Evolutionary conservation across 2,797 vertebrate species (phyloP), one percentile per base, ranked within the genome.

Genomic region (Sebastes jordani): DNA sequence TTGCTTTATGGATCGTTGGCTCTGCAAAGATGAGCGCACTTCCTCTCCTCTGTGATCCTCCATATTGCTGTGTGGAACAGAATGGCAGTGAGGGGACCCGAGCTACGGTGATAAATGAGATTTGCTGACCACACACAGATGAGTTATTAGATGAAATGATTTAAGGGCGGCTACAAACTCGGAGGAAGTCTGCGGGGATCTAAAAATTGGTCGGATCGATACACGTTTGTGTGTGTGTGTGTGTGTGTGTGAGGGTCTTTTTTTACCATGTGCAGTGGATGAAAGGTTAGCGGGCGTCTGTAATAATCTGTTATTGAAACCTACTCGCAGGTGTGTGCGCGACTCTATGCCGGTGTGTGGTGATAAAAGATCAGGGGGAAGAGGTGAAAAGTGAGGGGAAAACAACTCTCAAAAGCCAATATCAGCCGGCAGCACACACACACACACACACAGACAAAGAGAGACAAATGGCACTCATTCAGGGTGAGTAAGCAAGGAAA

Each of bases 1-100:
- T 94, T 92, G 93, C 91, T 91, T 92, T 92, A 94, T 93, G 88
- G 93, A 93, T 94, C 80, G 74, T 88, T 80, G 82, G 79, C 83
- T 87, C 64, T 46, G 81, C 82, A 72, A 82, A 86, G 88, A 92
- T 25, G 75, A 85, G 86, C 23, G 22, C 9, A 3, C 76, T 82
- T 70, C 67, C 78, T 88, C 81, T 80, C 79, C 81, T 81, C 65
- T 11, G 83, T 71, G 76, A 86, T 81, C 83, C 72, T 78, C 85
- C 81, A 81, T 85, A 83, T 85, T 86, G 89, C 88, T 71, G 66
- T 56, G 64, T 9, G 32, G 74, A 77, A 87, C 85, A 78, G 29
- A 81, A 86, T 74, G 85, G 83, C 78, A 66, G 86, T 6, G 76
- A 73, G 13, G 82, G 83, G 87, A 87, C 83, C 80, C 25, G 72